Percentiles rank a stretch among this genome's conserved stretches.
phyloP scores from a whole-genome alignment of 2,797 vertebrate species.

The Masticophis lateralis region DNA sequence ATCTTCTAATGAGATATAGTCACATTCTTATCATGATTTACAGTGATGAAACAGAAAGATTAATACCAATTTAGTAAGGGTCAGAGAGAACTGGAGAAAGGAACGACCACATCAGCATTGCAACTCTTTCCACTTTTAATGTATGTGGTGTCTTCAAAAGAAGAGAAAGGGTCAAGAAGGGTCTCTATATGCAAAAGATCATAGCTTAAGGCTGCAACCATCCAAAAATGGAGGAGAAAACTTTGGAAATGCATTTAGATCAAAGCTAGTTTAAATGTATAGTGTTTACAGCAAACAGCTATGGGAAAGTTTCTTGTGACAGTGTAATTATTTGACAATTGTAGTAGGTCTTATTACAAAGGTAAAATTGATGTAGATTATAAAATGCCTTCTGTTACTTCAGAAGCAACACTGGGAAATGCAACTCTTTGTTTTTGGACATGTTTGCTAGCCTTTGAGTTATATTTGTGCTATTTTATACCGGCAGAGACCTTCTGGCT shows the following conservation, averaged over 20 bases:
- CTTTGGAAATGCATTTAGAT: background rate
- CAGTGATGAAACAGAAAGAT: background rate
- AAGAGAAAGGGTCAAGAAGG: background rate
- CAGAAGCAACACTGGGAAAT: background rate
- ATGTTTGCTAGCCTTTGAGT: background rate
- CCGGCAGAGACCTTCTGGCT: background rate
- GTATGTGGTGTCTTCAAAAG: background rate
- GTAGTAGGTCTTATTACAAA: background rate
- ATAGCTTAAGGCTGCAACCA: background rate
- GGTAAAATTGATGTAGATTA: background rate
- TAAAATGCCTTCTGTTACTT: fast-evolving
- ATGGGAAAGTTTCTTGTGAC: background rate
- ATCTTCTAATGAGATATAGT: background rate
- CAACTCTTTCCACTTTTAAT: background rate
- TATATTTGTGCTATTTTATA: slow-evolving; percentile 8
- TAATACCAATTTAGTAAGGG: background rate
- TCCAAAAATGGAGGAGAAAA: background rate
- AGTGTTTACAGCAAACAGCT: background rate
- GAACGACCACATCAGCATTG: background rate
- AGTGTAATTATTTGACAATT: background rate
- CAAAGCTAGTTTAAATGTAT: background rate
- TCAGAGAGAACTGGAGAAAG: background rate
- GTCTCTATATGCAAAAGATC: background rate
- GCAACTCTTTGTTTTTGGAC: fast-evolving
- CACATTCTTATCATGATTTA: background rate